phyloP scores from a whole-genome alignment of 2,888 invertebrate genomes.

The Octonoba sinensis region DNA sequence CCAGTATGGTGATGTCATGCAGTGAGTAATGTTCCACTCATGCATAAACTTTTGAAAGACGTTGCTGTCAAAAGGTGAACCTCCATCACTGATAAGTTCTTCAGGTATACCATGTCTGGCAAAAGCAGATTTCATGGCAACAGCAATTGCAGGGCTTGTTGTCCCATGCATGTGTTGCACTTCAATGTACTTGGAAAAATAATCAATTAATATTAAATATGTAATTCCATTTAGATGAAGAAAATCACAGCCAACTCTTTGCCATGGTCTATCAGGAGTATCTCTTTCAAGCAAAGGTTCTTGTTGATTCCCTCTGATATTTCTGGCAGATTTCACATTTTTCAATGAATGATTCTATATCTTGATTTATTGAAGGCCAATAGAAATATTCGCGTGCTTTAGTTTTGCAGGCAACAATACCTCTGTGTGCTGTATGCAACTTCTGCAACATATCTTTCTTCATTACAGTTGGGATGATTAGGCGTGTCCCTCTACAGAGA shows the following conservation, averaged over 20 bases:
- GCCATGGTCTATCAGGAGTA: not conserved
- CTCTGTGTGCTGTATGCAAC: slow-evolving; percentile 6
- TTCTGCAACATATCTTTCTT: not conserved
- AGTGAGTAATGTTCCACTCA: not conserved
- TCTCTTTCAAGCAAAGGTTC: not conserved
- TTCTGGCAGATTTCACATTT: not conserved
- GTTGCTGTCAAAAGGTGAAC: not conserved
- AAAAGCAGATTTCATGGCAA: too few relatives aligned
- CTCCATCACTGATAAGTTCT: slow-evolving; percentile 7
- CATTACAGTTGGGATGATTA: not conserved
- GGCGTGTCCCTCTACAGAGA: slow-evolving; percentile 18
- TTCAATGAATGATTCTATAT: not conserved
- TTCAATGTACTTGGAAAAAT: slow-evolving; percentile 7
- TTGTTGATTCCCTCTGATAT: not conserved
- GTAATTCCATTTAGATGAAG: not conserved
- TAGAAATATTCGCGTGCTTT: slow-evolving; percentile 17
- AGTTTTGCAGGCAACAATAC: slow-evolving; percentile 4
- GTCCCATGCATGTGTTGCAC: too few relatives aligned
- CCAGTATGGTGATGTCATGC: not conserved
- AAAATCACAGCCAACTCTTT: slow-evolving; percentile 4
- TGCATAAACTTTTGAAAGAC: not conserved
- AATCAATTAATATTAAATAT: slow-evolving; percentile 1
- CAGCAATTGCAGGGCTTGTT: too few relatives aligned
- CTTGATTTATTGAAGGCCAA: slow-evolving; percentile 17
- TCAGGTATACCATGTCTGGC: slow-evolving; percentile 10